Evolutionary conservation across 1,140 invertebrate genomes (phyloP).

Genomic region (Aphelenchoides besseyi): DNA sequence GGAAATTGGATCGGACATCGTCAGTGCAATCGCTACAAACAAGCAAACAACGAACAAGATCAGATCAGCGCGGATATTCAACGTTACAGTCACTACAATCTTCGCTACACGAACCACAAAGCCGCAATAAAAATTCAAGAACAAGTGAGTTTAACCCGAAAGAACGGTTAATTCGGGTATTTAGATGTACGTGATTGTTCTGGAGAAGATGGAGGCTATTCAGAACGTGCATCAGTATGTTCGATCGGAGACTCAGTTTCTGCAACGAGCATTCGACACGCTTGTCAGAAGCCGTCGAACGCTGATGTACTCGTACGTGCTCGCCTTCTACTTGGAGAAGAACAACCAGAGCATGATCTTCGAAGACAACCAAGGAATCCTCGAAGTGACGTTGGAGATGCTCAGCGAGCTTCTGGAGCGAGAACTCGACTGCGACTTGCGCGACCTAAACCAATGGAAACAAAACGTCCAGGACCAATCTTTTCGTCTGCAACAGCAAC

Average conservation of each 20-base stretch:
- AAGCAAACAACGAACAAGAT: slow-evolving; percentile 90
- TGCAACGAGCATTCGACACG: not conserved
- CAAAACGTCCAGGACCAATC: not conserved
- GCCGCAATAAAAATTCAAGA: not conserved
- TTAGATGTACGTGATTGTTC: not conserved
- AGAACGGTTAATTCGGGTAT: not conserved
- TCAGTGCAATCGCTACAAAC: slow-evolving; percentile 93
- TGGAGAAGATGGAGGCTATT: not conserved
- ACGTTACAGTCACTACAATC: slow-evolving; percentile 65
- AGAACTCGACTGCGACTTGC: not conserved
- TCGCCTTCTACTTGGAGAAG: not conserved
- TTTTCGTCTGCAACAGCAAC: not conserved
- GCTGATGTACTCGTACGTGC: not conserved
- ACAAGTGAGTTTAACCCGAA: no score
- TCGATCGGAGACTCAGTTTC: not conserved
- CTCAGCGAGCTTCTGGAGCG: not conserved
- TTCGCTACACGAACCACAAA: not conserved
- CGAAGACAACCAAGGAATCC: not conserved
- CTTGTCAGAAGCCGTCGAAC: not conserved
- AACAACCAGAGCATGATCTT: not conserved
- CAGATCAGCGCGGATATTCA: slow-evolving; percentile 88
- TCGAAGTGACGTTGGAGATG: not conserved
- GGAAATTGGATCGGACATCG: slow-evolving; percentile 97
- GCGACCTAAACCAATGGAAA: not conserved
- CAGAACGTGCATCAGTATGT: not conserved